phyloP scores from a whole-genome alignment of 2,113 vertebrate species.

The Anoura caudifer region DNA sequence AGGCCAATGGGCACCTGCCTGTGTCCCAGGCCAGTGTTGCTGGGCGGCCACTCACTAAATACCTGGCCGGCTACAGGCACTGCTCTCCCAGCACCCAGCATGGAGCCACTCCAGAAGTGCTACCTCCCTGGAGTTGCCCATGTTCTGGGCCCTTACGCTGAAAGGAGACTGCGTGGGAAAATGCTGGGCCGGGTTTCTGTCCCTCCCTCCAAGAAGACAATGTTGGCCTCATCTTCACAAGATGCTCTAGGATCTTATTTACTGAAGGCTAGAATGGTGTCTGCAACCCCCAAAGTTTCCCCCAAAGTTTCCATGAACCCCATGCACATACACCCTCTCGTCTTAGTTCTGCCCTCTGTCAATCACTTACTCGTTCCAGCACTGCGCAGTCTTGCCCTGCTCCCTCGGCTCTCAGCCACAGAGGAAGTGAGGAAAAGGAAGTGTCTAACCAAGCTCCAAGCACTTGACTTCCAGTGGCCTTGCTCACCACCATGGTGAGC shows the following conservation, averaged over 20 bases:
- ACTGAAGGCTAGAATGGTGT: neutral
- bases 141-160: neutral
- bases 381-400: neutral
- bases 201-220: neutral
- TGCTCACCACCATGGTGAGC: neutral
- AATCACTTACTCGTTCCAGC: neutral
- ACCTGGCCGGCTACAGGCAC: neutral
- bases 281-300: neutral
- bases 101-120: neutral
- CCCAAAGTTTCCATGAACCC: neutral
- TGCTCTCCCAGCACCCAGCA: neutral
- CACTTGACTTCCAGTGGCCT: neutral
- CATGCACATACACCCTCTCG: accelerated
- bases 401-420: neutral
- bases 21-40: neutral
- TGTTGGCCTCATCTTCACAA: neutral
- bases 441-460: neutral
- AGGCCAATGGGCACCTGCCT: neutral
- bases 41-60: neutral
- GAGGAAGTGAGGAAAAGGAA: neutral
- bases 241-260: neutral
- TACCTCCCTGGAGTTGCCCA: neutral
- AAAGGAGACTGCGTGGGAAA: neutral
- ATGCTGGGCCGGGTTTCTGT: neutral
- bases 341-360: neutral